Evolutionary conservation across 2,113 vertebrate species (phyloP), one percentile per base, ranked within the genome.

Genomic region (Thunnus maccoyii): DNA sequence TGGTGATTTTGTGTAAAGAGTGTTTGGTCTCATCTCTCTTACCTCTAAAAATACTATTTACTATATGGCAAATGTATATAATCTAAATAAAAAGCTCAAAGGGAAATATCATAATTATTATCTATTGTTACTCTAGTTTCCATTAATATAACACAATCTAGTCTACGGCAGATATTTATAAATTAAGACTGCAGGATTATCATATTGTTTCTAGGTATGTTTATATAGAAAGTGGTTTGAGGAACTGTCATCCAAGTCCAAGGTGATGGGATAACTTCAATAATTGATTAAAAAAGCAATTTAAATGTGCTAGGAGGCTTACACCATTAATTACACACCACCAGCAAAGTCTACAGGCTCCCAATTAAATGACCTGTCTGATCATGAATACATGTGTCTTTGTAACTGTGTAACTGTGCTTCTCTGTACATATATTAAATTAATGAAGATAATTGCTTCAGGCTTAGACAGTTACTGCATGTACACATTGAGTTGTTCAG

Each of bases 261-360:
- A 63, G 47, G 57, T 77, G 67, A 75, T 76, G 36, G 78, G 87
- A 84, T 80, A 91, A 90, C 79, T 87, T 66, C 84, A 82, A 74
- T 90, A 88, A 86, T 90, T 86, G 86, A 85, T 88, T 75, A 51
- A 64, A 87, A 88, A 91, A 90, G 80, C 84, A 87, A 94, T 88
- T 91, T 84, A 87, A 93, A 90, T 89, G 54, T 56, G 88, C 93
- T 92, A 50, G 81, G 58, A 93, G 93, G 88, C 77, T 66, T 68
- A 55, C 56, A 67, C 60, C 79, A 86, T 86, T 91, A 91, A 94
- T 93, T 92, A 88, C 86, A 89, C 83, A 90, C 86, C 65, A 65
- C 69, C 71, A 76, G 82, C 51, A 75, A 81, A 61, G 66, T 80
- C 70, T 47, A 25, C 80, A 73, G 68, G 71, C 81, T 71, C 41